A percentile compares a stretch with the other conserved stretches of the same genome.
Evolutionary conservation across 2,797 vertebrate genomes (phyloP).

Genomic region (Acanthopagrus latus): DNA sequence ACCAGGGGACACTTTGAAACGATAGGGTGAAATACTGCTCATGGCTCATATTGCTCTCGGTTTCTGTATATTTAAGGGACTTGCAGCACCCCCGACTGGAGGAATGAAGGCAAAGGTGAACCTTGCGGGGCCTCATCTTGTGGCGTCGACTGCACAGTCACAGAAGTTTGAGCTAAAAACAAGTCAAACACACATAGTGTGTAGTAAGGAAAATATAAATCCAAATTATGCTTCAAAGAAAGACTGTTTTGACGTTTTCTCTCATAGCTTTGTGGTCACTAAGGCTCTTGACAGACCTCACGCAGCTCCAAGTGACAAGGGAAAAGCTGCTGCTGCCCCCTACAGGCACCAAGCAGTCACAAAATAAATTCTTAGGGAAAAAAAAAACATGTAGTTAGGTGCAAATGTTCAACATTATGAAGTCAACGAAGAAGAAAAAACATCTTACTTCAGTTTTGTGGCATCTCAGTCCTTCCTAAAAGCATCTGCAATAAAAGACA

Average conservation of each 20-base stretch:
- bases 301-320: not conserved
- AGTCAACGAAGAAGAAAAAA: not conserved
- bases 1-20: not conserved
- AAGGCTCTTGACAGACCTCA: not conserved
- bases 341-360: slow-evolving; percentile 50
- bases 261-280: not conserved
- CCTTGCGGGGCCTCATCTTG: too few relatives aligned
- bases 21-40: not conserved
- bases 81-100: not conserved
- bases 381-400: not conserved
- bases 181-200: slow-evolving; percentile 10
- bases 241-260: not conserved
- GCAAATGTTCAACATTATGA: not conserved
- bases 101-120: not conserved
- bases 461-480: not conserved
- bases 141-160: not conserved
- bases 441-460: not conserved
- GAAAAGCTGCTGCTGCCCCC: slow-evolving; percentile 69
- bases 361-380: not conserved
- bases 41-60: not conserved
- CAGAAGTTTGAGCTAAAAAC: slow-evolving; percentile 9
- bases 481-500: slow-evolving; percentile 12
- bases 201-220: not conserved
- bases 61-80: not conserved
- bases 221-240: too few relatives aligned